Conservation (phyloP, 2,113 vertebrate species). For the Eclectus roratus region DNA sequence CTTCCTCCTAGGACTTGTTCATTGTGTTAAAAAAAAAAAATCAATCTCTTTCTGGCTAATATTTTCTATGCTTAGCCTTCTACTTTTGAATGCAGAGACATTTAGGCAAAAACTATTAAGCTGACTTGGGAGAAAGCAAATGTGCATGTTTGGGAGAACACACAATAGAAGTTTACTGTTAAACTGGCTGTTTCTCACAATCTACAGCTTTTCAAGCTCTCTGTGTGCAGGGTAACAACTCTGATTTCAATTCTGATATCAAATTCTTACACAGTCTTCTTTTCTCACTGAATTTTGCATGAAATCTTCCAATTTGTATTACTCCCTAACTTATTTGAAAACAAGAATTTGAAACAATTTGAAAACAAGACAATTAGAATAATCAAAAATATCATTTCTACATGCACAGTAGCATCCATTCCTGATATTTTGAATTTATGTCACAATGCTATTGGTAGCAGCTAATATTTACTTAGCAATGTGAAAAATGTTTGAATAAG, state of each 20-base stretch:
- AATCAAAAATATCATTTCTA: neutral
- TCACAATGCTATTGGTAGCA: neutral
- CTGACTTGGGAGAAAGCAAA: neutral
- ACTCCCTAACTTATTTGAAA: neutral
- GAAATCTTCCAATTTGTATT: neutral
- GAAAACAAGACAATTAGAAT: neutral
- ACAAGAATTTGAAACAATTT: neutral
- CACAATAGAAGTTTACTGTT: neutral
- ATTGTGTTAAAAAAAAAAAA: neutral
- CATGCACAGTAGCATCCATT: neutral
- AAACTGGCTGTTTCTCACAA: neutral
- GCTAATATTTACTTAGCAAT: neutral
- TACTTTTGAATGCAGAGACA: neutral
- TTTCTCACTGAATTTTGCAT: neutral
- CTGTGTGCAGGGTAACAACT: neutral
- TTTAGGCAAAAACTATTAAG: neutral
- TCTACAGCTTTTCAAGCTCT: neutral
- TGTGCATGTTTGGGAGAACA: neutral
- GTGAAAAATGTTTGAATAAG: neutral
- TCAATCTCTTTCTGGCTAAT: neutral
- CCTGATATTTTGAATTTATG: neutral
- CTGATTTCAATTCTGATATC: neutral
- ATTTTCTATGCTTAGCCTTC: neutral
- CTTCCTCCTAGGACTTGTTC: neutral
- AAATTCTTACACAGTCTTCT: neutral